Evolutionary conservation across 2,113 vertebrate genomes (phyloP), one percentile per base, ranked within the genome.

Genomic region (Maccullochella peelii): DNA sequence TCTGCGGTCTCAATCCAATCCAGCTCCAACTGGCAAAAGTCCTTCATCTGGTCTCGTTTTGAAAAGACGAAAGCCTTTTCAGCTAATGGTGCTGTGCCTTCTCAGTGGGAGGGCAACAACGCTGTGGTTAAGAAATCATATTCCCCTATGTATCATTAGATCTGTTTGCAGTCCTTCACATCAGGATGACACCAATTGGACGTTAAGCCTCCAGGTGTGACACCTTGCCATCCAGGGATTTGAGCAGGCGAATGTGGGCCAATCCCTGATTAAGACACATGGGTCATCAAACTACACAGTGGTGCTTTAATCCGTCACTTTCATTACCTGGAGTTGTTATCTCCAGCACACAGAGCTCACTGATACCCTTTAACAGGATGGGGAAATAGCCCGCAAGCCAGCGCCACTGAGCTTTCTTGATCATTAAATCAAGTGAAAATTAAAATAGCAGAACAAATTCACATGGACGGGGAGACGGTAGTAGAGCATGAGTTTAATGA

Each of bases 191-290:
- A 81, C 62, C 75, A 12, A 63, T 49, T 40, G 38, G 76, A 69
- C 15, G 65, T 47, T 73, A 80, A 84, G 54, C 79, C 86, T 84
- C 58, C 86, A 93, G 92, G 91, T 93, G 92, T 58, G 69, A 92
- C 88, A 93, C 91, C 87, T 93, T 55, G 62, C 71, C 47, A 21
- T 85, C 62, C 61, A 14, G 25, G 83, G 85, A 88, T 62, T 47
- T 52, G 74, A 77, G 77, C 63, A 0, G 66, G 16, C 9, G 40
- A 88, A 95, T 93, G 86, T 94, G 91, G 93, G 90, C 77, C 91
- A 94, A 96, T 95, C 91, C 86, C 84, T 18, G 91, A 94, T 95
- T 94, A 94, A 73, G 82, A 77, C 54, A 58, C 66, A 70, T 42
- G 4, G 5, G 63, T 75, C 86, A 54, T 82, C 83, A 90, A 82